Evolutionary conservation across 1,140 invertebrate genomes (phyloP), one percentile per base, ranked within the genome.

Genomic region (Anastrepha ludens): DNA sequence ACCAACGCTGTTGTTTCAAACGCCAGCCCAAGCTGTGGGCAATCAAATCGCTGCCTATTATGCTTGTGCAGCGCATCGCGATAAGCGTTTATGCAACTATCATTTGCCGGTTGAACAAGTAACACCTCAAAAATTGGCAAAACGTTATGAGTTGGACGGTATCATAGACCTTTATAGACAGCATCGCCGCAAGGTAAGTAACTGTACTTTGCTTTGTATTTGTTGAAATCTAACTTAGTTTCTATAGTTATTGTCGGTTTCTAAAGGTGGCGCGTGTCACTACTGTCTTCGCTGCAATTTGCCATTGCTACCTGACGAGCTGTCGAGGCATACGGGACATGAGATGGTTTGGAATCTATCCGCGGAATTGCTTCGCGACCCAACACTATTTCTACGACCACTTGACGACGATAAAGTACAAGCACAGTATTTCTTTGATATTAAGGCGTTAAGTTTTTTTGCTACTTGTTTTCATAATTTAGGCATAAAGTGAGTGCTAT

Each of bases 1-100:
- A 60, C 88, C 88, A 6, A 87, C 86, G 13, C 13, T 88, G 20
- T n/a, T 88, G n/a, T 88, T 88, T 50, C 41, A 86, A 29, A 50
- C 47, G 13, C 70, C 59, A 1, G 47, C 58, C 5, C 20, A 74
- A 41, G 3, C 8, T 7, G 29, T 4, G 4, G 29, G 41, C 17
- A 11, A 59, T 41, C 55, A 20, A 60, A 58, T 8, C 0, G 91
- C 94, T 88, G 94, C 94, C 88, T 98, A 96, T 93, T 98, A 95
- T 93, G 95, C 96, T 0, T 98, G 97, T 92, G 96, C 97, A 2
- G 97, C 96, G 3, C 97, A 96, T 90, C 94, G 97, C 87, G 96
- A 97, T 90, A 92, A 94, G 88, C 97, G 97, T 91, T 93, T 96
- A 1, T 98, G 97, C 62, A 86, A 62, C 67, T 93, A 90, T 58